Evolutionary conservation across 2,888 invertebrate species (phyloP), one percentile per base, ranked within the genome.

Genomic region (Odontothrips loti): DNA sequence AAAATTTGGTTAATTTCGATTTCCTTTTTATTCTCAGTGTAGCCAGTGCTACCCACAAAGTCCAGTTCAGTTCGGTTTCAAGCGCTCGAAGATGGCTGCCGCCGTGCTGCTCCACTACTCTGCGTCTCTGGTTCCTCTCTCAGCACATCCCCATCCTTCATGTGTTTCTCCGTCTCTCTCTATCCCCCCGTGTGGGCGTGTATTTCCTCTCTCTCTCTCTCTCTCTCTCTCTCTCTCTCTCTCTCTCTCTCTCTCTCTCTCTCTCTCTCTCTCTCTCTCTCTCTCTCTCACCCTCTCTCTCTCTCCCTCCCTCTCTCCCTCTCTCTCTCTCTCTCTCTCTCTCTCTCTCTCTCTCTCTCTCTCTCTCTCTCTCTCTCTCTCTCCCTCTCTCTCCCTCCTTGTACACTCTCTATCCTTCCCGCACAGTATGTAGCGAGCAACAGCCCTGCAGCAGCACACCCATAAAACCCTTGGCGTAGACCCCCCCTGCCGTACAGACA

Each of bases 271-370:
- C 47, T 29, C 79, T 48, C 15, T 23, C 51, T 51, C 51, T 12
- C 51, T 51, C 51, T 51, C 51, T 51, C 51, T 12, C 51, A 17
- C 58, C 20, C 2, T n/a, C 58, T 6, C 58, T 58, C 58, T 10
- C 58, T 58, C 58, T 58, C 58, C 15, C 58, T 68, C 80, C 8
- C 80, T 81, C 80, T 68, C 79, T 68, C 80, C 27, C 80, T 63
- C 80, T 43, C 68, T 80, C 79, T 63, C 81, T 80, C 75, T 68
- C 75, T 80, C 81, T 68, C 75, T 43, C 80, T 34, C 81, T 80
- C 80, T 78, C 58, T 51, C 79, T 63, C 79, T 51, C 68, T 63
- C 47, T 63, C 47, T 68, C 79, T 80, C 29, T 12, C 43, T 80
- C 81, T 48, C 58, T 79, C 79, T 20, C 79, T 81, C 48, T 4